Evolutionary conservation across 2,113 vertebrate genomes (phyloP).

Genomic region (Chaetodon auriga): DNA sequence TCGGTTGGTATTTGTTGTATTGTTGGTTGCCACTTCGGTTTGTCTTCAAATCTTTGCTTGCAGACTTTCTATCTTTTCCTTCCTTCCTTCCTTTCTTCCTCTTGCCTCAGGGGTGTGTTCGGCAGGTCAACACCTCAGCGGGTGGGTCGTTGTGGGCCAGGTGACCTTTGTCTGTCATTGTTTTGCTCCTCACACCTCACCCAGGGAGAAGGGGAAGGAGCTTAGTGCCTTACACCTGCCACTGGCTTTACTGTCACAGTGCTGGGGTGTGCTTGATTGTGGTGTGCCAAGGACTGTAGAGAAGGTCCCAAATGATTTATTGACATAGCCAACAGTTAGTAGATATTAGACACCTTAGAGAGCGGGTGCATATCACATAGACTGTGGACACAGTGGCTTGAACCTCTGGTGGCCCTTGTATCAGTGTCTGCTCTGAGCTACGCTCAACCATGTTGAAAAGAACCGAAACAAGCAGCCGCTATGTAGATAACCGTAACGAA

Average conservation of each 20-base stretch:
- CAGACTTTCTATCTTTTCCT: no score
- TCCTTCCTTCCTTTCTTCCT: neutral
- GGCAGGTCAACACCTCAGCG: slow-evolving; percentile 75
- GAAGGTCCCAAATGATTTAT: slow-evolving; percentile 12
- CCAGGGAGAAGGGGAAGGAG: slow-evolving; percentile 76
- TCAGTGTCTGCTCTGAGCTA: neutral
- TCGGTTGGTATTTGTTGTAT: neutral
- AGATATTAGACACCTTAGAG: slow-evolving; percentile 6
- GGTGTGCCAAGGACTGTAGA: slow-evolving; percentile 41
- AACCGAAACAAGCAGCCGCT: slow-evolving; percentile 23
- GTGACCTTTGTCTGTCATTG: slow-evolving; percentile 84
- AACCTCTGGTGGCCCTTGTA: slow-evolving; percentile 7
- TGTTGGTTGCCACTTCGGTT: neutral
- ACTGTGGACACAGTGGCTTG: neutral
- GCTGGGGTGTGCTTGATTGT: slow-evolving; percentile 21
- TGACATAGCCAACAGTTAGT: slow-evolving; percentile 15
- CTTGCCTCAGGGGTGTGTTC: slow-evolving; percentile 56
- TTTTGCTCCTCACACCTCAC: slow-evolving; percentile 81
- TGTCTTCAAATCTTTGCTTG: neutral
- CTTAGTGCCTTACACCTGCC: slow-evolving; percentile 78
- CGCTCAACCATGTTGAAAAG: slow-evolving; percentile 2
- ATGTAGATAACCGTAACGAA: slow-evolving; percentile 26
- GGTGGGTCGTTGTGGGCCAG: slow-evolving; percentile 73
- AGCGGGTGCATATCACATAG: neutral
- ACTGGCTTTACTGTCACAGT: slow-evolving; percentile 44